Conservation (phyloP, 2,797 vertebrate genomes). For the Sebastes itinus region DNA sequence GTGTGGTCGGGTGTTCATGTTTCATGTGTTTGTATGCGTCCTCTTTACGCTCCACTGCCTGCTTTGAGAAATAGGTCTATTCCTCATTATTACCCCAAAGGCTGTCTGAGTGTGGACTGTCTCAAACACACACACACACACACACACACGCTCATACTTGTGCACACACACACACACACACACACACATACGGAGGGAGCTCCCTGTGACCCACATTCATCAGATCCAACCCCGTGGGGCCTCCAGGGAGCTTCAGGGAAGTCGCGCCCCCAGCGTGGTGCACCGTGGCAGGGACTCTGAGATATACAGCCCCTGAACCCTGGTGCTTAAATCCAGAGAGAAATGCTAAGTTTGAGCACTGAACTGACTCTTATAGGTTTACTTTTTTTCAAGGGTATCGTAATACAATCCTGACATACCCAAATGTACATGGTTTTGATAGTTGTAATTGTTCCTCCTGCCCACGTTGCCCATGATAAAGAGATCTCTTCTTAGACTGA, state of each 20-base stretch:
- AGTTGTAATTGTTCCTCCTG: not conserved
- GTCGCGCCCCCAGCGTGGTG: conserved; percentile 22
- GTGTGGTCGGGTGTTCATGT: conserved; percentile 15
- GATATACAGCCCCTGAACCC: conserved; percentile 31
- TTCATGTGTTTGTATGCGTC: conserved; percentile 45
- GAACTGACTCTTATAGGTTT: not conserved
- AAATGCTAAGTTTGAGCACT: not conserved
- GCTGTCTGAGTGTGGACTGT: conserved; percentile 59
- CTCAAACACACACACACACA: conserved; percentile 7
- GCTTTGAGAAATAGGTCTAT: conserved; percentile 58
- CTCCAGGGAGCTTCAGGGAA: conserved; percentile 53
- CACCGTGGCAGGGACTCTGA: conserved; percentile 10
- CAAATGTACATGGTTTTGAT: not conserved
- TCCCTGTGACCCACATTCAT: conserved; percentile 74
- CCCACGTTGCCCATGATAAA: not conserved
- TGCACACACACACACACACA: not conserved
- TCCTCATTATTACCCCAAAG: conserved; percentile 64
- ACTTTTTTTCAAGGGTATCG: not conserved
- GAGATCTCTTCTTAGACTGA: not conserved
- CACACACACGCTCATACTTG: conserved; percentile 1
- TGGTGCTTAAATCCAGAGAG: not conserved
- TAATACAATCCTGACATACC: not conserved
- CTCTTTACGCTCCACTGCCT: conserved; percentile 56
- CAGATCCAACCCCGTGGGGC: conserved; percentile 39
- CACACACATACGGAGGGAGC: conserved; percentile 17